Evolutionary conservation across 2,888 invertebrate genomes (phyloP).

Genomic region (Drosophila falleni): DNA sequence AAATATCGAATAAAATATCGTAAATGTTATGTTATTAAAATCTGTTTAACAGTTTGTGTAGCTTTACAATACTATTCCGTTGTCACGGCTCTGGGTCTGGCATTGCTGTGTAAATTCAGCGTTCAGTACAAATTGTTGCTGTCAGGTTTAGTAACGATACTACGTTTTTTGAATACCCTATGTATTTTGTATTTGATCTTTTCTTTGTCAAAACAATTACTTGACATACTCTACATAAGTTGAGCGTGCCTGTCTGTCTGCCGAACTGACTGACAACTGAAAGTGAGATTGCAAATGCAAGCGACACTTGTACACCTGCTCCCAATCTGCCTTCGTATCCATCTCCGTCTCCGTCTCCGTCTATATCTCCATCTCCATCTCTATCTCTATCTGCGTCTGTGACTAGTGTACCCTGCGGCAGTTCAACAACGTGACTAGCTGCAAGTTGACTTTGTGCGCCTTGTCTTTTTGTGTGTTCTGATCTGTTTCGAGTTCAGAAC

Average conservation of each 20-base stretch:
- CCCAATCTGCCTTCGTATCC: neutral
- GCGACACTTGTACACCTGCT: conserved; percentile 50
- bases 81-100: too few relatives aligned
- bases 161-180: too few relatives aligned
- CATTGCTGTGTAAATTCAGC: too few relatives aligned
- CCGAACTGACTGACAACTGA: conserved; percentile 47
- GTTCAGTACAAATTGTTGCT: too few relatives aligned
- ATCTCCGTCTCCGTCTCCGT: neutral
- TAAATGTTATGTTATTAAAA: too few relatives aligned
- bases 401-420: conserved; percentile 23
- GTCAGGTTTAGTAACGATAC: too few relatives aligned
- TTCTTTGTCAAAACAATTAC: neutral
- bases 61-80: too few relatives aligned
- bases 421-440: conserved; percentile 24
- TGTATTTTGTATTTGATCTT: too few relatives aligned
- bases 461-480: conserved; percentile 44
- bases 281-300: conserved; percentile 65
- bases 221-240: conserved; percentile 30
- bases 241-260: neutral
- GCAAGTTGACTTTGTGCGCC: conserved; percentile 55
- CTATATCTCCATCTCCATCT: neutral
- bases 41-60: too few relatives aligned
- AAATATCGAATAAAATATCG: too few relatives aligned
- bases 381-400: neutral
- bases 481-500: conserved; percentile 35